Evolutionary conservation across 1,140 invertebrate genomes (phyloP), one percentile per base, ranked within the genome.

Genomic region (Aphidius gifuensis): DNA sequence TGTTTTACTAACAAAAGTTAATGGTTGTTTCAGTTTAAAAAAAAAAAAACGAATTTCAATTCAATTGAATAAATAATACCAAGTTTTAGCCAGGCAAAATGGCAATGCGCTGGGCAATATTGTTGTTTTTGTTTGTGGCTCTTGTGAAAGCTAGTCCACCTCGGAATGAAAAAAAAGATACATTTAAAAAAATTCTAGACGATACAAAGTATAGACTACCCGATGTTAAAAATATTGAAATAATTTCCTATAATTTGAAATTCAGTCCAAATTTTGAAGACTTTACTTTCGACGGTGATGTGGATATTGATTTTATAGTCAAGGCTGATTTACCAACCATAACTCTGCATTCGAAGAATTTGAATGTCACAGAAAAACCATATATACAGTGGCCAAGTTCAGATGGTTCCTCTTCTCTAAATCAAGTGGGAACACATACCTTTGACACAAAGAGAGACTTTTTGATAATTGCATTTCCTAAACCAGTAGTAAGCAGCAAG

Each of bases 141-240:
- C 23, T 32, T 32, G 23, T 32, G 2, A 32, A 32, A 3, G 23
- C 23, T 32, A 32, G 4, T 32, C 23, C 23, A 32, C 2, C 23
- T 32, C 23, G 23, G 2, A 1, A 32, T 32, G 4, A 0, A 32
- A 32, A 32, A 2, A 0, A 32, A 32, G 4, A 32, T 32, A 32
- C 23, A 3, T 2, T 32, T 32, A 32, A 32, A 32, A 32, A 32
- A 3, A 32, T 32, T 32, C 23, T 32, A 4, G 23, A 32, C 1
- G 23, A 32, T 32, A 32, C 4, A 3, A 47, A 66, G 7, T 82
- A 87, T 62, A 82, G 86, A 2, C 80, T 93, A 6, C 86, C 89
- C 0, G 73, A 67, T 4, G 70, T 32, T 32, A 4, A 32, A 3
- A 32, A 82, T 44, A 82, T 86, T 0, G 67, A 75, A 16, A 90